Evolutionary conservation across 2,888 invertebrate species (phyloP), one percentile per base, ranked within the genome.

Genomic region (Limnephilus marmoratus): DNA sequence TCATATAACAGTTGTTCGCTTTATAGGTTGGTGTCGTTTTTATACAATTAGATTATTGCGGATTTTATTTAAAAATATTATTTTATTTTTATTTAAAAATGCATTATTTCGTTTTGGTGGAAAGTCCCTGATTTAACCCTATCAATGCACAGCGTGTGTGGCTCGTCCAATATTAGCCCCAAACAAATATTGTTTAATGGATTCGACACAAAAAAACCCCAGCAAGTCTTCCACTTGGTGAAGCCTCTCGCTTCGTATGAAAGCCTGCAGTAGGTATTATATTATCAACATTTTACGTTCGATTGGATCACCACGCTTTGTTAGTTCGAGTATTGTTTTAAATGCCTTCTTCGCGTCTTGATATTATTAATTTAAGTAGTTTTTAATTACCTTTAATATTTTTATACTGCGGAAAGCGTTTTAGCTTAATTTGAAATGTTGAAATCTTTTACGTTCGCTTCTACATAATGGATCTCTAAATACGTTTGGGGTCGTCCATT

Each of bases 151-250:
- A 89, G 92, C 93, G 93, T 93, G 93, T 93, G 93, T 93, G 93
- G 93, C 92, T 92, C 81, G 45, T 87, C 83, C 92, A 93, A 93
- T 93, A 93, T 93, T 93, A 85, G 83, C 91, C 90, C 83, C 80
- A 89, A 90, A 93, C 93, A 93, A 93, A 93, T 93, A 93, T 93
- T 93, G 90, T 93, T 93, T 92, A 91, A 93, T 93, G 93, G 93
- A 93, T 92, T 93, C 93, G 93, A 92, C 88, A 90, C 93, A 90
- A 85, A 90, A 91, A 85, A 81, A 31, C 31, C 13, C 41, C 81
- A 29, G 37, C 37, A n/a, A 68, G 88, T 80, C 37, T 31, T 34
- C 88, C 80, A 88, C 88, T 88, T 37, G 68, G 18, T 37, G 89
- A 53, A 29, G 81, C 49, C 49, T 31, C 90, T 90, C 90, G n/a